Evolutionary conservation across 2,888 invertebrate species (phyloP).

Genomic region (Punctoribates punctum): DNA sequence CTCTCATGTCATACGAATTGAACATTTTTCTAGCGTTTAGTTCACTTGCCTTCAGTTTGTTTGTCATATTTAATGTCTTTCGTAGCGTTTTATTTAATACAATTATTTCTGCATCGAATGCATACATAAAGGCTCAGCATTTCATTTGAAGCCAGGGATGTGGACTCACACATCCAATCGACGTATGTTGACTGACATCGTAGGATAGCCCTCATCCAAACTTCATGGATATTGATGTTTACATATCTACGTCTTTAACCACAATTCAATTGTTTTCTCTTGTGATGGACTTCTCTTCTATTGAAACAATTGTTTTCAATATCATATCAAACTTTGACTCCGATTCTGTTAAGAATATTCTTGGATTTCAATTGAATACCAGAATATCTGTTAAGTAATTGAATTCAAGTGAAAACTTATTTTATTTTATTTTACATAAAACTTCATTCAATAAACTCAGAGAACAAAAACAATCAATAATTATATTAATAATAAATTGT

Average conservation of each 20-base stretch:
- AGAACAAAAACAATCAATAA: slow-evolving; percentile 4
- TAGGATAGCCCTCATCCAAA: no score
- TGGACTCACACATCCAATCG: neutral
- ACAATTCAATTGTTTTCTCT: no score
- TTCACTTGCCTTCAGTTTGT: neutral
- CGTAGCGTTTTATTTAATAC: slow-evolving; percentile 20
- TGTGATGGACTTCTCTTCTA: no score
- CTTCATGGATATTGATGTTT: no score
- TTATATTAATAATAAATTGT: neutral
- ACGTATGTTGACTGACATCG: neutral
- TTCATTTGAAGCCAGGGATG: no score
- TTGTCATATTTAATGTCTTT: slow-evolving; percentile 36
- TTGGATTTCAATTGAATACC: neutral
- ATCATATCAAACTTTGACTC: no score
- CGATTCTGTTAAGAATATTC: no score
- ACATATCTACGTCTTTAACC: no score
- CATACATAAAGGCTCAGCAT: neutral
- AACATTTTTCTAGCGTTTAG: neutral
- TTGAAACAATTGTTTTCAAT: no score
- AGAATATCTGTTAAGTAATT: neutral
- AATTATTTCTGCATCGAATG: slow-evolving; percentile 21
- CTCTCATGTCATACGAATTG: slow-evolving; percentile 1
- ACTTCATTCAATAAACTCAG: neutral
- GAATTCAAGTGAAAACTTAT: neutral
- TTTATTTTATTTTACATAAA: slow-evolving; percentile 19